A percentile compares a stretch with the other conserved stretches of the same genome.
These are phyloP conservation scores for Enteromius fasciolatus DNA, from an alignment of 2,797 vertebrate genomes.

Conservation along the genomic window DNA sequence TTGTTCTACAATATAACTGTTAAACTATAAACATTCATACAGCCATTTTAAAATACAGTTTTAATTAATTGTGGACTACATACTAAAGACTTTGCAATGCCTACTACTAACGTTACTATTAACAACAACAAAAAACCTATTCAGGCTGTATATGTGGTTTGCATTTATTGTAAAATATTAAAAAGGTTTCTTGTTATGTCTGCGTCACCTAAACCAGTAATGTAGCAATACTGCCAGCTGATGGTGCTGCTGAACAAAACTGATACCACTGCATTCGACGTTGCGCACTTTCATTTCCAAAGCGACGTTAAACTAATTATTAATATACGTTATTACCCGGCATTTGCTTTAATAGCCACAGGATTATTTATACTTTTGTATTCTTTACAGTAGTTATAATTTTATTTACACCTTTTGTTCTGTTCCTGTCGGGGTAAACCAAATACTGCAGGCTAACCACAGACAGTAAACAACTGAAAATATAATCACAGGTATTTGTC, in stretches of 20 bases:
- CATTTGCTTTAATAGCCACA: background rate
- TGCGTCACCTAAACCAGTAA: background rate
- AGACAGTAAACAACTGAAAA: background rate
- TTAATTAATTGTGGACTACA: background rate
- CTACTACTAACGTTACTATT: background rate
- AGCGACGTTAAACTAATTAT: no score
- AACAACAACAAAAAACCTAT: background rate
- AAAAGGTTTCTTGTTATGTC: background rate
- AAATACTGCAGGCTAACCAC: no score
- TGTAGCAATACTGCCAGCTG: background rate
- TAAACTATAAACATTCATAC: background rate
- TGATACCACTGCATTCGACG: background rate
- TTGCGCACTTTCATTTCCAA: slow-evolving; percentile 5
- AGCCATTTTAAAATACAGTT: background rate
- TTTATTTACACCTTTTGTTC: background rate
- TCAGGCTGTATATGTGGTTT: background rate
- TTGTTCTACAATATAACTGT: background rate
- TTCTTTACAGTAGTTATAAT: background rate
- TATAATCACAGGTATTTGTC: no score
- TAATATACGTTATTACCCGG: background rate
- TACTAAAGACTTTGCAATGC: background rate
- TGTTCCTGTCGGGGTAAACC: background rate
- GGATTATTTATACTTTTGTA: background rate
- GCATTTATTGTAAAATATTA: background rate
- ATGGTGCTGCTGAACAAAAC: slow-evolving; percentile 19